Conservation (phyloP, 2,113 vertebrate genomes). For the Tiliqua scincoides region DNA sequence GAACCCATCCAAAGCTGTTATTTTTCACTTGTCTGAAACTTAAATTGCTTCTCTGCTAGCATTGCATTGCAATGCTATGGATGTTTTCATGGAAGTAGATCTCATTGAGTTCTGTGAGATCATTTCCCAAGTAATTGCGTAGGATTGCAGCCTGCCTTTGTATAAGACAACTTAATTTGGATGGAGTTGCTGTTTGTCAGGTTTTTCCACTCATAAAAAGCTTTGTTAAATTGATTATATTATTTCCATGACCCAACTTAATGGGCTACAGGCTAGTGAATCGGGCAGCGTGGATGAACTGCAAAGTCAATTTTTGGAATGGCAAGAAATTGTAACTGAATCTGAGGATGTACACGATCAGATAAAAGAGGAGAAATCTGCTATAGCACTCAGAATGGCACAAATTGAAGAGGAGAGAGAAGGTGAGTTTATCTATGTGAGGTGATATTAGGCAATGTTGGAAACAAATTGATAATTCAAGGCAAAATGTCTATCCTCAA, state of each 20-base stretch:
- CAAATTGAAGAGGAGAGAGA: slow-evolving; percentile 93
- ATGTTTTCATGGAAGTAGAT: too few relatives aligned
- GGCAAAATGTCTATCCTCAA: not conserved
- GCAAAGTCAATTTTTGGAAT: slow-evolving; percentile 87
- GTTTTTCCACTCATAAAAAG: not conserved
- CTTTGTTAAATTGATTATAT: not conserved
- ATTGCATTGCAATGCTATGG: too few relatives aligned
- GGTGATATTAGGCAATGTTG: not conserved
- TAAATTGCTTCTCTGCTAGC: not conserved
- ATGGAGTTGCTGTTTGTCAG: not conserved
- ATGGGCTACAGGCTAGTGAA: slow-evolving; percentile 82
- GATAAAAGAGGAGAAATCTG: slow-evolving; percentile 82
- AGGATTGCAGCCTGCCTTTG: not conserved
- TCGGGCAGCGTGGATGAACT: slow-evolving; percentile 86
- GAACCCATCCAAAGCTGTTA: not conserved
- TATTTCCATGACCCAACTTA: slow-evolving; percentile 13
- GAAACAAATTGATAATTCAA: not conserved
- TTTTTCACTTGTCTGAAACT: not conserved
- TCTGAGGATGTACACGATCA: slow-evolving; percentile 76
- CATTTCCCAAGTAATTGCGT: too few relatives aligned
- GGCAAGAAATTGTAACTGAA: slow-evolving; percentile 86
- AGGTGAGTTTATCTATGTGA: slow-evolving; percentile 78
- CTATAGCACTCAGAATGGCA: slow-evolving; percentile 82
- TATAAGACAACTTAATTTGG: not conserved
- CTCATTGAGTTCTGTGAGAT: too few relatives aligned